Evolutionary conservation across 2,888 invertebrate genomes (phyloP), one percentile per base, ranked within the genome.

Genomic region (Keiferia lycopersicella): DNA sequence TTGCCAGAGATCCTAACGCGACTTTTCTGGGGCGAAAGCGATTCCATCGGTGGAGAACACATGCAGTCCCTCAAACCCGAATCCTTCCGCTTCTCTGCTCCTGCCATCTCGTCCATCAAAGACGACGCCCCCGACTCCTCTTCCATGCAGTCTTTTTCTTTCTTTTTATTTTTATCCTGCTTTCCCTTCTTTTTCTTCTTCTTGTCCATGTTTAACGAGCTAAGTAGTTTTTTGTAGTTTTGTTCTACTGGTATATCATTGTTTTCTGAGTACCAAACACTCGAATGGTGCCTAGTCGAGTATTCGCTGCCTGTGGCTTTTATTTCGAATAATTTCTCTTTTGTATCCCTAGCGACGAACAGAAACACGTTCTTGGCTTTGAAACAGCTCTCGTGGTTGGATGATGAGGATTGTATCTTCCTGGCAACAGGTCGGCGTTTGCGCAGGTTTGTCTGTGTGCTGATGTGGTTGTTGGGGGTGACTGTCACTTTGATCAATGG

Each of bases 401-500:
- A 84, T n/a, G 72, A 63, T 22, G 79, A 80, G 16, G 69, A 77
- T 41, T 81, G 76, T 3, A 82, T 61, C 62, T 64, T 75, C 57
- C 77, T 81, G 14, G 70, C 66, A 11, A 65, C 63, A 61, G 67
- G 68, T 67, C 69, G 73, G 20, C 73, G 71, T 67, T 77, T 79
- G 62, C 74, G 74, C 14, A 77, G 70, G 0, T 58, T 66, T 4
- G 56, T 0, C 62, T 76, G 72, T 51, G 73, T 71, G 61, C 75
- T 71, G 14, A 70, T 68, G 26, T 66, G 64, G 71, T 79, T 83
- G 50, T 66, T 66, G 10, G 86, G 85, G 68, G 82, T 80, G 0
- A 88, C 79, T 4, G 82, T 87, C 2, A 87, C 81, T 78, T 81
- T 78, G 60, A 87, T 83, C 0, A 83, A 62, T 1, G 83, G 86